These are phyloP conservation scores for Rhinogobio ventralis DNA, from an alignment of 2,797 vertebrate genomes.

Conservation along the genomic window DNA sequence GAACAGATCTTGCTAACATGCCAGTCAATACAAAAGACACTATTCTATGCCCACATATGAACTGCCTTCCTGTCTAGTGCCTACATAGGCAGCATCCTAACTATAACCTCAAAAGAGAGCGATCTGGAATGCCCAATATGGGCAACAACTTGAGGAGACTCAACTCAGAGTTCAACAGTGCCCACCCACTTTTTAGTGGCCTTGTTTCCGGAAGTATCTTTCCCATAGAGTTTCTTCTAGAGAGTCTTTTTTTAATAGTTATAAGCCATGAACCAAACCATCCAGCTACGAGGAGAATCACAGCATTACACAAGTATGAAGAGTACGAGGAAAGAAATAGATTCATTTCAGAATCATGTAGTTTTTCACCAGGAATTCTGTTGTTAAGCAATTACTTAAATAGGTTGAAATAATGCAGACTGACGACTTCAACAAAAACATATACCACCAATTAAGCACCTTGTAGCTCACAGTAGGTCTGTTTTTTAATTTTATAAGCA, in stretches of 20 bases:
- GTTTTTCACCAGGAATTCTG: not conserved
- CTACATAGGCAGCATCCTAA: not conserved
- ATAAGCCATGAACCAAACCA: not conserved
- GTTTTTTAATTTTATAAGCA: no score
- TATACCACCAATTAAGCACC: not conserved
- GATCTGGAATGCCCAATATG: not conserved
- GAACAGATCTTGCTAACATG: not conserved
- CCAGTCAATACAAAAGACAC: not conserved
- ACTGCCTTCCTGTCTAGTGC: not conserved
- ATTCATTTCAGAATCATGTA: not conserved
- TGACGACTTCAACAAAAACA: not conserved
- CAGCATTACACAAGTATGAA: not conserved
- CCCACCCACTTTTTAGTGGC: not conserved
- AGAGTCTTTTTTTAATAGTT: not conserved
- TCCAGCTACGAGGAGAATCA: not conserved
- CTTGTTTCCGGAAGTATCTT: not conserved
- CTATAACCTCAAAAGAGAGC: not conserved
- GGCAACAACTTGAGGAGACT: not conserved
- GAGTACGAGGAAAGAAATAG: not conserved
- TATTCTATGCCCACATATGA: not conserved
- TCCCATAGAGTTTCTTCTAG: not conserved
- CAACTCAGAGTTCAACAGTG: not conserved
- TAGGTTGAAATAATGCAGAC: not conserved
- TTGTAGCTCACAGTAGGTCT: not conserved
- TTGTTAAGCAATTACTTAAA: not conserved